Base-by-base conservation (phyloP, 2,888 invertebrate genomes). In the Fragum whitleyi region DNA sequence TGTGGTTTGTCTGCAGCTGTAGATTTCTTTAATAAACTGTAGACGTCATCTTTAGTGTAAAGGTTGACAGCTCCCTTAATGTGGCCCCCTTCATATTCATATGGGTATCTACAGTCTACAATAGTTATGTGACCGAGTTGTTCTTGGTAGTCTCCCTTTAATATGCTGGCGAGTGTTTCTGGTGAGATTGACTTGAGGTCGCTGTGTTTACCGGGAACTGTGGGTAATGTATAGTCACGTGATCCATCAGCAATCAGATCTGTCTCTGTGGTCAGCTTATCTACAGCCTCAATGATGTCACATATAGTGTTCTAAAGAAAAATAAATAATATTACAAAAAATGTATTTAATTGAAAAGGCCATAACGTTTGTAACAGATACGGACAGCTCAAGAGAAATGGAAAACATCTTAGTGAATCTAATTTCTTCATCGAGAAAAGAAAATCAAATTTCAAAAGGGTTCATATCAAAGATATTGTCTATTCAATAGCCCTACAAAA, bases 101-200 rank as follows among this genome's bases (percentile, higher is more conserved):
- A 79, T 6, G 82, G 82, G 47, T 82, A 82, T 70, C 82, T 39
- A 61, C 81, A 82, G 61, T 82, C 81, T 21, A 82, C 69, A 42
- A 78, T 78, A 16, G 76, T 78, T 42, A 75, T 73, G 7, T 71
- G 26, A 14, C 69, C 74, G 0, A 76, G 23, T 32, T 65, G 51
- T n/a, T 70, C 70, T 42, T 23, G 23, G 59, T 70, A 82, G 16
- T 75, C 70, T 32, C 82, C 82, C n/a, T 51, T 36, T 26, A 79
- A 47, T 47, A 79, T 70, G 11, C 75, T 69, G n/a, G 76, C 73
- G 76, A 79, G 69, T 62, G 72, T 93, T 5, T 88, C 84, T 5
- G 89, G 79, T 16, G 90, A 85, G 78, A 93, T 91, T 42, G 86
- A 85, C 77, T 91, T 91, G 68, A 92, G 86, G 74, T 92, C 92